Percentiles rank a stretch among this genome's conserved stretches.
These are phyloP conservation scores for Hyperoodon ampullatus DNA, from an alignment of 2,113 vertebrate species.

Conservation along the genomic window DNA sequence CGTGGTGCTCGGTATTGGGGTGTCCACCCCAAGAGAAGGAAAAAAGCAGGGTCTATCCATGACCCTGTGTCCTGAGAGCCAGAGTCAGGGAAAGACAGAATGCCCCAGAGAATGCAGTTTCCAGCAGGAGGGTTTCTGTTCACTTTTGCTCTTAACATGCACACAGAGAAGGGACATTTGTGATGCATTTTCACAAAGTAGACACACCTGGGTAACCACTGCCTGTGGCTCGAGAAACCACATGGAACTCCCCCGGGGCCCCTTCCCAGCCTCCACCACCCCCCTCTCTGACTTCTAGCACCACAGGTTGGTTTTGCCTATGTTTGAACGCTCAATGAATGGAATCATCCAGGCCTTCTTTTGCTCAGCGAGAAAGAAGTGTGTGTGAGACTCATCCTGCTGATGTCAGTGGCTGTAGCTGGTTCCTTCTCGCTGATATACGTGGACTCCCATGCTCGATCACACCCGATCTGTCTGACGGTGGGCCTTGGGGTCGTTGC, in stretches of 20 bases:
- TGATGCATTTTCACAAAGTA: background rate
- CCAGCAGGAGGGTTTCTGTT: background rate
- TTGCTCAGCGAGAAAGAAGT: accelerated
- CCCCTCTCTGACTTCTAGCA: background rate
- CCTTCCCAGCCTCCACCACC: background rate
- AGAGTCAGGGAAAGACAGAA: background rate
- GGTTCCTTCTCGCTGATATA: background rate
- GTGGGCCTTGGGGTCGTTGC: background rate
- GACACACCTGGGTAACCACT: background rate
- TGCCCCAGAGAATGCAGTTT: background rate
- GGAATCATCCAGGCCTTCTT: background rate
- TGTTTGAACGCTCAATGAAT: background rate
- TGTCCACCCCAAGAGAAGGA: background rate
- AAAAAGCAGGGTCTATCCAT: background rate
- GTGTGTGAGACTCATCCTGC: background rate
- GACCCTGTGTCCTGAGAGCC: background rate
- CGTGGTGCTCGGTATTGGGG: background rate
- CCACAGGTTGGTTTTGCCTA: background rate
- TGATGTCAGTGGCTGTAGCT: too few species aligned
- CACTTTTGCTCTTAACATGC: background rate
- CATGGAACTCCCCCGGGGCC: background rate
- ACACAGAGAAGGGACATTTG: background rate
- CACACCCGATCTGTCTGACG: background rate
- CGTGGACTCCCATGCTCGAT: too few species aligned
- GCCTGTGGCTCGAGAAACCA: background rate